Base-by-base conservation (phyloP, 2,888 invertebrate species). In the Acholoe squamosa region DNA sequence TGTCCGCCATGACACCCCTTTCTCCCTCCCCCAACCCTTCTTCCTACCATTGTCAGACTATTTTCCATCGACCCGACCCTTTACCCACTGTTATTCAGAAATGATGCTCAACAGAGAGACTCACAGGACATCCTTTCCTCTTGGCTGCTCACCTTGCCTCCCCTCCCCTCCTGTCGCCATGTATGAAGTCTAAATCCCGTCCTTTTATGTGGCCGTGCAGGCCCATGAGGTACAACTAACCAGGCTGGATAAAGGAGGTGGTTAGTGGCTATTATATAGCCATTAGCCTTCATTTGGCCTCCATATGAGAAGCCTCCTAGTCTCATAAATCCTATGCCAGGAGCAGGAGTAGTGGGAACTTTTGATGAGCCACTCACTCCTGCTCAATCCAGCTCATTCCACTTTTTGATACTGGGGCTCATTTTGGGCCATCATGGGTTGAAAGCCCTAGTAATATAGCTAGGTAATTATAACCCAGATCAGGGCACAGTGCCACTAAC, bases 151-250 rank as follows among this genome's bases (percentile, higher is more conserved):
- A n/a, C n/a, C n/a, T n/a, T n/a, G n/a, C n/a, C n/a, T n/a, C n/a
- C 16, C 67, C n/a, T 67, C 67, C n/a, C 22, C n/a, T 19, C 16
- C n/a, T 25, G n/a, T 67, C 16, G n/a, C 67, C 67, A 67, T 67
- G 67, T 7, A 67, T 67, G 67, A 67, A 67, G 67, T 67, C 67
- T 67, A 16, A 67, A 67, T 67, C 67, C n/a, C 67, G 67, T 67
- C 67, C n/a, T n/a, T 67, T 67, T 67, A 67, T 67, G 16, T n/a
- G n/a, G 67, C 67, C 67, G n/a, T 67, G 67, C n/a, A 67, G 19
- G 67, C 67, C n/a, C 16, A 12, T 67, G n/a, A 25, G 22, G 14
- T 12, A 12, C 67, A 67, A n/a, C 67, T 67, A 67, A 67, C 67
- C 71, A 5, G 0, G 28, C 71, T 16, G 71, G 7, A 71, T 71